Percentiles rank a stretch among this genome's conserved stretches.
Evolutionary conservation across 2,888 invertebrate species (phyloP).

Genomic region (Polyommatus iphigenia): DNA sequence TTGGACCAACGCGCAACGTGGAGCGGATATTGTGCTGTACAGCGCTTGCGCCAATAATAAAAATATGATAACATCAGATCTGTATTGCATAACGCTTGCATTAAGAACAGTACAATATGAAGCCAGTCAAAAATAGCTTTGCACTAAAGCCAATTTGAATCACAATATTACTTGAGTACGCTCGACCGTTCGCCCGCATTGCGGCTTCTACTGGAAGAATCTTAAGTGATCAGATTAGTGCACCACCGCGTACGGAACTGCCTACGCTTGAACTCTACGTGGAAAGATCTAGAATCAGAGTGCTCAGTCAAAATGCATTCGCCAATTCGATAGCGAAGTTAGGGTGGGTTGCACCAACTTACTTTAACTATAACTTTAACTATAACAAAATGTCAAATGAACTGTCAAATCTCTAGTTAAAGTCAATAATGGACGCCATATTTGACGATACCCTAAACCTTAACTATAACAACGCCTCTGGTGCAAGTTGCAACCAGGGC

Average conservation of each 20-base stretch:
- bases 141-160: constrained; percentile 31
- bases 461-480: too few species aligned
- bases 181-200: constrained; percentile 40
- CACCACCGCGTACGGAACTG: background rate
- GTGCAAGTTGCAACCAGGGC: too few species aligned
- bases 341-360: too few species aligned
- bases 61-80: background rate
- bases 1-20: too few species aligned
- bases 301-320: too few species aligned
- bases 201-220: constrained; percentile 36
- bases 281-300: background rate
- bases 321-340: too few species aligned
- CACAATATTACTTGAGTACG: constrained; percentile 36
- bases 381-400: too few species aligned
- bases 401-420: too few species aligned
- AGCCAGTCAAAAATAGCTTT: constrained; percentile 28
- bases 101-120: constrained; percentile 24
- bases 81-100: constrained; percentile 14
- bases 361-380: too few species aligned
- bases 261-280: background rate
- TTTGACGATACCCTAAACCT: too few species aligned
- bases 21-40: background rate
- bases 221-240: constrained; percentile 34
- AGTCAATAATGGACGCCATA: too few species aligned
- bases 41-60: background rate